Evolutionary conservation across 2,797 vertebrate genomes (phyloP).

Genomic region (Harpagifer antarcticus): DNA sequence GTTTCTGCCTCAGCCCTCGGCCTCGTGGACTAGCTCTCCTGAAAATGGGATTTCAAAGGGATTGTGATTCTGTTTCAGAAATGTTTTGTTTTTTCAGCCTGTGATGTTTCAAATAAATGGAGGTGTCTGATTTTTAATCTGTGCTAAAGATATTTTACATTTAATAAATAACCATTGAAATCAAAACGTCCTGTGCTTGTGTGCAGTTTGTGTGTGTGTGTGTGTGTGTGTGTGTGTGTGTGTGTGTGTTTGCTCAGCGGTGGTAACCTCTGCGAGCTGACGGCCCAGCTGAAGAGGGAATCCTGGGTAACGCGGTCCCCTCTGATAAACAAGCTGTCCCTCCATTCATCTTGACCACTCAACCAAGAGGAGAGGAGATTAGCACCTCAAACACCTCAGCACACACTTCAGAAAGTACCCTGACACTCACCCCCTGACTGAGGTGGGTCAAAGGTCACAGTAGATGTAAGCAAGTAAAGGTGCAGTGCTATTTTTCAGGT

Average conservation of each 20-base stretch:
- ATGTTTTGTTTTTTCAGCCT: slow-evolving; percentile 84
- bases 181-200: slow-evolving; percentile 53
- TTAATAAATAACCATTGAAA: slow-evolving; percentile 91
- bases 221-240: slow-evolving; percentile 37
- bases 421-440: slow-evolving; percentile 38
- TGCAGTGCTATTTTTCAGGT: not conserved
- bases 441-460: slow-evolving; percentile 35
- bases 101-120: slow-evolving; percentile 87
- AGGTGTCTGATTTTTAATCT: slow-evolving; percentile 91
- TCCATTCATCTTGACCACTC: slow-evolving; percentile 90
- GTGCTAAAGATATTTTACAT: slow-evolving; percentile 92
- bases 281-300: slow-evolving; percentile 84
- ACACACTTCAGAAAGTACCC: slow-evolving; percentile 72
- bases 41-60: slow-evolving; percentile 77
- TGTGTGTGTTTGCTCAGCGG: slow-evolving; percentile 67
- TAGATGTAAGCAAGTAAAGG: not conserved
- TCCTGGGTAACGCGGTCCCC: slow-evolving; percentile 86
- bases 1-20: slow-evolving; percentile 86
- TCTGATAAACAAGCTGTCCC: slow-evolving; percentile 89
- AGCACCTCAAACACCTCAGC: slow-evolving; percentile 86
- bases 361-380: slow-evolving; percentile 90
- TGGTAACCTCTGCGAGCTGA: slow-evolving; percentile 69
- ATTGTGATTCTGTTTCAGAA: slow-evolving; percentile 83
- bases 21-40: slow-evolving; percentile 72
- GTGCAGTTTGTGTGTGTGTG: slow-evolving; percentile 37